phyloP scores from a whole-genome alignment of 2,888 invertebrate species.

The Microctonus brassicae region DNA sequence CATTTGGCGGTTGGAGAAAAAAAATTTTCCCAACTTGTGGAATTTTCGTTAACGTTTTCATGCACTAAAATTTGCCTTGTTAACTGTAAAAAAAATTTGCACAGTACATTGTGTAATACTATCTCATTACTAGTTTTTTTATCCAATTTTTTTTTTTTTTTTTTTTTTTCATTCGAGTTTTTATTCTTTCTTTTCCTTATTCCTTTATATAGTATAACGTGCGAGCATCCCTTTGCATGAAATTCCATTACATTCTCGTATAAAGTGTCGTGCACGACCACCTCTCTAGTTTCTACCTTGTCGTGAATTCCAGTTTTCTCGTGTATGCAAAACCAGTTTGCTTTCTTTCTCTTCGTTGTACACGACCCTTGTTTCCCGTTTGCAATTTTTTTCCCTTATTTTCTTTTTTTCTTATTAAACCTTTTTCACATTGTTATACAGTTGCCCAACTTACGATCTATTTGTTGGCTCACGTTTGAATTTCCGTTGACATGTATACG shows the following conservation, averaged over 20 bases:
- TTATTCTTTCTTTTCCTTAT: neutral
- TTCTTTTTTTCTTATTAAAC: neutral
- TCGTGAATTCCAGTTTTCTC: neutral
- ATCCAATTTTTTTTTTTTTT: neutral
- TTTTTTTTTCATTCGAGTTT: neutral
- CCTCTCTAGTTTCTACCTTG: neutral
- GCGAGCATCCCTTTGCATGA: conserved; percentile 25
- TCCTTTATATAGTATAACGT: neutral
- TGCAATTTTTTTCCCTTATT: neutral
- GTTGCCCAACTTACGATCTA: neutral
- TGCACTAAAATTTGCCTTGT: neutral
- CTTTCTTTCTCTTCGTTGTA: neutral
- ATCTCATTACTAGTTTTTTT: neutral
- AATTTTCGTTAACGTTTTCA: neutral
- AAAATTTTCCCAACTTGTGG: neutral
- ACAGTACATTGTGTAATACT: neutral
- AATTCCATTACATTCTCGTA: conserved; percentile 28
- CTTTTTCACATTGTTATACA: neutral
- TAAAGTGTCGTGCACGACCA: neutral
- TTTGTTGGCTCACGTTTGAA: neutral
- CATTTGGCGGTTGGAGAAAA: too few relatives aligned
- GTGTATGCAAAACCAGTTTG: conserved; percentile 5
- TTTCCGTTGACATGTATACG: neutral
- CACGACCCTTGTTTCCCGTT: neutral
- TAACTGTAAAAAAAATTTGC: neutral